These are phyloP conservation scores for Propithecus deckenii DNA, from an alignment of 2,797 vertebrate genomes.

Conservation along the genomic window DNA sequence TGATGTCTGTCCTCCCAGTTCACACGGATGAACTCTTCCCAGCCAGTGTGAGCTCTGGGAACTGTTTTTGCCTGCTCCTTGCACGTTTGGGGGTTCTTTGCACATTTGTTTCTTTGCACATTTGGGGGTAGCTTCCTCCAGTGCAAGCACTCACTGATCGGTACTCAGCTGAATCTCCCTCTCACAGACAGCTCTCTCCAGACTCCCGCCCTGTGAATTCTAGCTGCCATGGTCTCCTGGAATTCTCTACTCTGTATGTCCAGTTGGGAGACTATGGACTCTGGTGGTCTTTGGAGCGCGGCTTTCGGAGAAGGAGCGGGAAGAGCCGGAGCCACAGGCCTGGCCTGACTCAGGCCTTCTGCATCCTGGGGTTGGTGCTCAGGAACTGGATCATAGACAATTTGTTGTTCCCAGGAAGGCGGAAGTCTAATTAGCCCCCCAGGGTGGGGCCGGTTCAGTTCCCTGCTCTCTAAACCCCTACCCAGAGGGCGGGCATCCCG, in stretches of 20 bases:
- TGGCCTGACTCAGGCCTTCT: neutral
- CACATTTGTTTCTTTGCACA: neutral
- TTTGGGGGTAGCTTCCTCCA: neutral
- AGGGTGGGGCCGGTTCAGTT: neutral
- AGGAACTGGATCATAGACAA: neutral
- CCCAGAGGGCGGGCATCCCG: neutral
- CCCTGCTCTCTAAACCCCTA: neutral
- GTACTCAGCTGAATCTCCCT: neutral
- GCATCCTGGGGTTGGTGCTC: neutral
- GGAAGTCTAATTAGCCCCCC: neutral
- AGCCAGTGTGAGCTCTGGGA: neutral
- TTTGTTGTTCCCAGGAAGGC: neutral
- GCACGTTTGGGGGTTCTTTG: too few relatives aligned
- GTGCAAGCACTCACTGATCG: too few relatives aligned
- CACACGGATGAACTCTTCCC: neutral
- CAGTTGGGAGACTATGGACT: neutral
- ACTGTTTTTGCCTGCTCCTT: neutral
- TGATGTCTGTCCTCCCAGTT: neutral
- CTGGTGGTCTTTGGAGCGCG: neutral
- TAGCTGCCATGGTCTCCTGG: too few relatives aligned
- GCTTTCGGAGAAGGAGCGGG: neutral
- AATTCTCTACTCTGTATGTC: too few relatives aligned
- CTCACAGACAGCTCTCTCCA: too few relatives aligned
- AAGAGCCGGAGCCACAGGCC: neutral
- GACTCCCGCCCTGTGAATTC: neutral